Conservation (phyloP, 2,113 vertebrate species). For the Neogobius melanostomus region DNA sequence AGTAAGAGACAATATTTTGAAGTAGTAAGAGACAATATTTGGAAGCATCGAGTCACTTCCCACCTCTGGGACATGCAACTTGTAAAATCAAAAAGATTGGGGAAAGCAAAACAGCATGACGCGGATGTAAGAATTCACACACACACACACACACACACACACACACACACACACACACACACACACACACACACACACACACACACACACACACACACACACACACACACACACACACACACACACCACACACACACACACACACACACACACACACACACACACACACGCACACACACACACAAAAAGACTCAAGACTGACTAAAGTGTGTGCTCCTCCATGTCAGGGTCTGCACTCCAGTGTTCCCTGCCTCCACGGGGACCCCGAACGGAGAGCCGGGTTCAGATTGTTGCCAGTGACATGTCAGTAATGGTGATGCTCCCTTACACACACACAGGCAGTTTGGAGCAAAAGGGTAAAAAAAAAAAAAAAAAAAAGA, state of each 20-base stretch:
- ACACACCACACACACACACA: conserved; percentile 3
- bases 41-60: background rate
- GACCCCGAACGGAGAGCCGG: conserved; percentile 76
- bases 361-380: conserved; percentile 83
- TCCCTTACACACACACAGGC: conserved; percentile 69
- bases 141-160: background rate
- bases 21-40: background rate
- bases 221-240: conserved; percentile 2
- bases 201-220: conserved; percentile 2
- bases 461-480: conserved; percentile 83
- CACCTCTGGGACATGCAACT: conserved; percentile 9
- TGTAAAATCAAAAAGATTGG: conserved; percentile 53
- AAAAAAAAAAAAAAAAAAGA: conserved; percentile 57
- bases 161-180: conserved; percentile 8
- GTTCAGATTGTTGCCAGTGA: conserved; percentile 81
- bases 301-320: conserved; percentile 34
- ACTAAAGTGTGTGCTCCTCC: conserved; percentile 32
- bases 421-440: conserved; percentile 80
- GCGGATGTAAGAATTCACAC: conserved; percentile 9
- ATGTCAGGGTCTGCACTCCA: conserved; percentile 48
- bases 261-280: background rate
- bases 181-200: conserved; percentile 7
- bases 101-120: conserved; percentile 44
- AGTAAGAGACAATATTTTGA: background rate
- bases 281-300: background rate